A percentile compares a stretch with the other conserved stretches of the same genome.
phyloP scores from a whole-genome alignment of 2,797 vertebrate species.

The Macroramphosus scolopax region DNA sequence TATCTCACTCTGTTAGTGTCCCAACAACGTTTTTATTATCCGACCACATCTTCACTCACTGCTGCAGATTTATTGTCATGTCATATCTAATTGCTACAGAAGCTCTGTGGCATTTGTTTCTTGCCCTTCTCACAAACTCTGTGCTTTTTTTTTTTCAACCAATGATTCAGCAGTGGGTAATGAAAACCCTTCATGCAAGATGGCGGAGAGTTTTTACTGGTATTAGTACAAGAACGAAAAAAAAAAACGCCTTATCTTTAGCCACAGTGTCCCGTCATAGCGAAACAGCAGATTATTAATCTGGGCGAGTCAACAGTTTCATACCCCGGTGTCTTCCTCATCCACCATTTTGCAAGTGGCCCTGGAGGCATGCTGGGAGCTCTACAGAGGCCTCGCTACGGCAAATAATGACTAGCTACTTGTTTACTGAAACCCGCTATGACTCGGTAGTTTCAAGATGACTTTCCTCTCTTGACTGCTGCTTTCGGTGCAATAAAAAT shows the following conservation, averaged over 20 bases:
- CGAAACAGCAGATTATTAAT: constrained; percentile 47
- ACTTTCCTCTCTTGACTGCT: constrained; percentile 41
- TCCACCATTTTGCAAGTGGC: constrained; percentile 31
- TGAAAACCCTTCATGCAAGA: constrained; percentile 18
- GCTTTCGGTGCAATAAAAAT: constrained; percentile 35
- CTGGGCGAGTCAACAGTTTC: constrained; percentile 56
- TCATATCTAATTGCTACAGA: constrained; percentile 39
- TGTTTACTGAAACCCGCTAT: constrained; percentile 52
- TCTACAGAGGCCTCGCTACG: constrained; percentile 29
- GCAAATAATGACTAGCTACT: constrained; percentile 11
- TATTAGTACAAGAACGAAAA: constrained; percentile 23
- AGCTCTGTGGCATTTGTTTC: constrained; percentile 33
- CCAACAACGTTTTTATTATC: constrained; percentile 40
- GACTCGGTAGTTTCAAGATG: constrained; percentile 54
- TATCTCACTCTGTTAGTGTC: constrained; percentile 32
- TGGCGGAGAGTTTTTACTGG: constrained; percentile 46
- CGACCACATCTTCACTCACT: constrained; percentile 57
- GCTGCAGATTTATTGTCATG: constrained; percentile 44
- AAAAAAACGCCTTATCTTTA: constrained; percentile 17
- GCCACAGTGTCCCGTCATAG: constrained; percentile 49
- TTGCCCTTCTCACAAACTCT: constrained; percentile 23
- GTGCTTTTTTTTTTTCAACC: constrained; percentile 3
- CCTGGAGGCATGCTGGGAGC: constrained; percentile 5
- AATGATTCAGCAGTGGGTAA: constrained; percentile 46
- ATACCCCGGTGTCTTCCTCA: constrained; percentile 19